Conservation (phyloP, 2,113 vertebrate genomes). For the Pagrus major region DNA sequence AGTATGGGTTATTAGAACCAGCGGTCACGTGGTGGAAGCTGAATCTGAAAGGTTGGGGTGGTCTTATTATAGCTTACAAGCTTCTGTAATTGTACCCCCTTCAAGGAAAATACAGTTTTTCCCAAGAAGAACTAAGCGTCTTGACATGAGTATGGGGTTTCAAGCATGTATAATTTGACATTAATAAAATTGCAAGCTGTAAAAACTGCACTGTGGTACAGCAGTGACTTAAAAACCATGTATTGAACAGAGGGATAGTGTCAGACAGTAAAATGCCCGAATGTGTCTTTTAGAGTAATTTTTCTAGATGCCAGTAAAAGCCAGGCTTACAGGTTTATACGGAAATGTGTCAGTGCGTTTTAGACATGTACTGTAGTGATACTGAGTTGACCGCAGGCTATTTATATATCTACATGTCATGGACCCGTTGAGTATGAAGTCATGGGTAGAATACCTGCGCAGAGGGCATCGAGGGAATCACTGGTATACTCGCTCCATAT, state of each 20-base stretch:
- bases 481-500: neutral
- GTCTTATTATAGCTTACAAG: slow-evolving; percentile 72
- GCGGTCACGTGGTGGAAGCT: slow-evolving; percentile 46
- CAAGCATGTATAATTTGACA: slow-evolving; percentile 29
- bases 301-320: neutral
- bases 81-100: slow-evolving; percentile 68
- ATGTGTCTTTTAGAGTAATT: slow-evolving; percentile 1
- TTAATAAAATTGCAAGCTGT: slow-evolving; percentile 19
- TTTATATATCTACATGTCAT: slow-evolving; percentile 6
- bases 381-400: slow-evolving; percentile 6
- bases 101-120: slow-evolving; percentile 55
- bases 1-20: slow-evolving; percentile 52
- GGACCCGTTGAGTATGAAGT: neutral
- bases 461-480: neutral
- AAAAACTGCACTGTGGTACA: neutral
- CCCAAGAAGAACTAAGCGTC: slow-evolving; percentile 19
- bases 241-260: neutral
- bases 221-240: neutral
- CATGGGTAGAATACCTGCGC: slow-evolving; percentile 12
- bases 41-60: slow-evolving; percentile 67
- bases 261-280: neutral
- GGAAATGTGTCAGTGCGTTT: neutral
- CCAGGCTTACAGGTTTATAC: neutral
- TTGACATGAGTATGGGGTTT: slow-evolving; percentile 33
- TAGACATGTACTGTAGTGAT: neutral